Conservation (phyloP, 2,888 invertebrate genomes). For the Buathra laborator region DNA sequence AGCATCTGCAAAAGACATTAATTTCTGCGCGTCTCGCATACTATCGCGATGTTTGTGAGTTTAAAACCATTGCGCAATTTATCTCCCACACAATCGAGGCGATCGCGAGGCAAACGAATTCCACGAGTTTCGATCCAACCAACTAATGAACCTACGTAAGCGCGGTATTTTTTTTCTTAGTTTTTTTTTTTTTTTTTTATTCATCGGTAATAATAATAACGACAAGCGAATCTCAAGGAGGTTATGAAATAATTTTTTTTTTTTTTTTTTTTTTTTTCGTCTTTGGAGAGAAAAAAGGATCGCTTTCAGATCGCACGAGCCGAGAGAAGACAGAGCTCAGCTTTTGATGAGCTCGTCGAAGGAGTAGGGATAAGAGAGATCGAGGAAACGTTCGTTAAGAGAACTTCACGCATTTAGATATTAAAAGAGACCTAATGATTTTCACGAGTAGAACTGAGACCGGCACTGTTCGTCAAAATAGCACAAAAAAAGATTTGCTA, state of each 20-base stretch:
- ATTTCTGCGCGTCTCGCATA: slow-evolving; percentile 33
- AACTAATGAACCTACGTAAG: neutral
- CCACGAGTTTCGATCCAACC: slow-evolving; percentile 4
- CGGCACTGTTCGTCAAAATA: slow-evolving; percentile 48
- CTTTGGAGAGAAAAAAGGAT: neutral
- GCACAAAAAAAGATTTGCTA: slow-evolving; percentile 33
- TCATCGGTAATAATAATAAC: too few relatives aligned
- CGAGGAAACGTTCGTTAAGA: too few relatives aligned
- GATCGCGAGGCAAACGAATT: neutral
- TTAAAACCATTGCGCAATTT: slow-evolving; percentile 35
- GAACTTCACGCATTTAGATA: neutral
- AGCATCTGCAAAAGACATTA: slow-evolving; percentile 53
- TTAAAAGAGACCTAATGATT: slow-evolving; percentile 26
- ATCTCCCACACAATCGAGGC: slow-evolving; percentile 1
- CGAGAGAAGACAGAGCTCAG: neutral
- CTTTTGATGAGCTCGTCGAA: neutral
- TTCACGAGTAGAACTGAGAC: slow-evolving; percentile 38
- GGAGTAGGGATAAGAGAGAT: neutral
- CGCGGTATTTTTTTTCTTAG: neutral
- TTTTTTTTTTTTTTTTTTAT: too few relatives aligned
- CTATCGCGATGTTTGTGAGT: neutral
- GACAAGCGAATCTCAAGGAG: too few relatives aligned
- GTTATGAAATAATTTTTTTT: too few relatives aligned
- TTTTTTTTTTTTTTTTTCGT: neutral
- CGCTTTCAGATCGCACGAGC: neutral